Base-by-base conservation (phyloP, 2,888 invertebrate species). In the Eupithecia pulchellata region DNA sequence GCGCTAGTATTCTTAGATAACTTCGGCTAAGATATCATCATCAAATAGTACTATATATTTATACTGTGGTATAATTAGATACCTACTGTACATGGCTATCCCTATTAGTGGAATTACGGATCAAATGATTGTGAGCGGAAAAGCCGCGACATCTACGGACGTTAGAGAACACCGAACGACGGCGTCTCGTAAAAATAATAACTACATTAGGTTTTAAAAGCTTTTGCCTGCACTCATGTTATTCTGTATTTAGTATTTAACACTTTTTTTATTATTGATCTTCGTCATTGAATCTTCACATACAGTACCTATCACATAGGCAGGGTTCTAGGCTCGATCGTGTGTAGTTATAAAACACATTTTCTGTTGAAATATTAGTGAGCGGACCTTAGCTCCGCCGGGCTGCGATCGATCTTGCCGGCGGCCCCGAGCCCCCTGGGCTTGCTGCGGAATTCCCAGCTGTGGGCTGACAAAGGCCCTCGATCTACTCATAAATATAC, bases 391-490 rank as follows among this genome's bases (percentile, higher is more conserved):
- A 52, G 8, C 11, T 20, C 11, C 2, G 11, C 20, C 52, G 52
- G 20, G 25, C 11, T 52, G 25, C 52, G 13, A 25, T 52, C 52
- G 52, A 52, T 52, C 52, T 52, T 25, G 25, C 52, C 25, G 52
- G 13, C 25, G 3, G 52, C 52, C 52, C 25, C 11, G 25, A 4
- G 42, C 11, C 42, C 25, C 4, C 25, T 0, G 52, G 47, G 25
- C 52, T 52, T 20, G 52, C 25, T 52, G 42, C 42, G 20, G 52
- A 52, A 52, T 25, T 52, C 52, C 25, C 52, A 52, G 25, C 52
- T 13, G 52, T 52, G 52, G 52, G 25, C 52, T 52, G 52, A 52
- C 52, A 52, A 52, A 52, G 20, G 52, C 52, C 13, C 52, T 52
- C 25, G 52, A 52, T 25, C 52, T 52, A 20, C 52, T 5, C 52